Conservation (phyloP, 2,113 vertebrate genomes). For the Vulpes ferrilata region DNA sequence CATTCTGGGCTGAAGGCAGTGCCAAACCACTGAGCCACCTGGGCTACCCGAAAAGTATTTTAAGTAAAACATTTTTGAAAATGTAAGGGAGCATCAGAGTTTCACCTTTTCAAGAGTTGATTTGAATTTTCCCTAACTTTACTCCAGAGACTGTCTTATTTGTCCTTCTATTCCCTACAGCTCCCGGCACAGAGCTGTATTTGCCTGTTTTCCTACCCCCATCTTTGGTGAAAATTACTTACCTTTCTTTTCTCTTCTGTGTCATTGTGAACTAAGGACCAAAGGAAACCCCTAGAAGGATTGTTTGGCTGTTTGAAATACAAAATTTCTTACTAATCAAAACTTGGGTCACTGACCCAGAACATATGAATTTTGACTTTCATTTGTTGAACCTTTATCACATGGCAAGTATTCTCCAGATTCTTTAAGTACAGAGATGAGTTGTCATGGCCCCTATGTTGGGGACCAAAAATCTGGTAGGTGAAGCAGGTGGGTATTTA, state of each 20-base stretch:
- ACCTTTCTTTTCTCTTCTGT: background rate
- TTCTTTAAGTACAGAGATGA: constrained; percentile 22
- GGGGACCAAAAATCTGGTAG: background rate
- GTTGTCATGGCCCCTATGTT: background rate
- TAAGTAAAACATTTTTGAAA: background rate
- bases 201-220: background rate
- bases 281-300: background rate
- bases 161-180: background rate
- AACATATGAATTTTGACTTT: background rate
- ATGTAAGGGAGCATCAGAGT: background rate
- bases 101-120: background rate
- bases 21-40: too few species aligned
- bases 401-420: background rate
- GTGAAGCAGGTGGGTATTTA: background rate
- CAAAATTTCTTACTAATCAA: background rate
- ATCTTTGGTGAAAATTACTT: background rate
- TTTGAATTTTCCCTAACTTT: background rate
- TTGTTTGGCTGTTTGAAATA: constrained; percentile 35
- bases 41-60: background rate
- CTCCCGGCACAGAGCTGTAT: background rate
- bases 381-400: background rate
- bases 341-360: background rate
- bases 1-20: too few species aligned
- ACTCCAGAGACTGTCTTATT: background rate
- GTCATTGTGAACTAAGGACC: background rate